Evolutionary conservation across 2,888 invertebrate genomes (phyloP), one percentile per base, ranked within the genome.

Genomic region (Tetramorium bicarinatum): DNA sequence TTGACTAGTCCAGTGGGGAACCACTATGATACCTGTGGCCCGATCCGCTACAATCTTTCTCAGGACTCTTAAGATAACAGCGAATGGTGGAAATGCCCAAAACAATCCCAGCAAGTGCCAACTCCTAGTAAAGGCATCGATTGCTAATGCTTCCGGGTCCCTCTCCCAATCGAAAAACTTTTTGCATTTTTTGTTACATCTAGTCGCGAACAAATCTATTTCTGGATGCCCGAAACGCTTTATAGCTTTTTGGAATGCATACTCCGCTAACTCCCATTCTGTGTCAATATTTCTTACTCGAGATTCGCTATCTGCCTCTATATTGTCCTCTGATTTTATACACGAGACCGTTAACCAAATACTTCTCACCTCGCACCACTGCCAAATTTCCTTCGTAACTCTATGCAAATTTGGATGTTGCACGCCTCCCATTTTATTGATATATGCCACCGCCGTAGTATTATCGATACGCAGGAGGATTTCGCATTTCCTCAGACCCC

Each of bases 1-100:
- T 77, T 93, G 93, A 0, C 88, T 82, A 34, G 86, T 86, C 93
- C 91, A 94, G 34, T 87, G 44, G n/a, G 91, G 93, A 13, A 93
- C 91, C 3, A 94, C 89, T 15, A 94, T 66, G n/a, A 93, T 91
- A 0, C 93, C 93, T 44, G 85, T 74, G 9, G 93, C 92, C 52
- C 85, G 84, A 47, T 94, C 92, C 0, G 93, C 47, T 83, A 82
- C 15, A 84, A 49, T 0, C 25, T 25, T 25, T 25, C 1, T 25
- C 1, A 25, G 25, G 25, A 1, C 25, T 4, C 1, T 34, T 4
- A 34, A 34, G 4, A 34, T 34, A 34, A 34, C 4, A 4, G 29
- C 29, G 4, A 34, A 34, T 4, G 29, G 29, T 34, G 29, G 29
- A 34, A 34, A 34, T 3, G 29, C 4, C 29, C 29, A 34, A 34